Conservation (phyloP, 2,888 invertebrate genomes). For the Electrophaes corylata region DNA sequence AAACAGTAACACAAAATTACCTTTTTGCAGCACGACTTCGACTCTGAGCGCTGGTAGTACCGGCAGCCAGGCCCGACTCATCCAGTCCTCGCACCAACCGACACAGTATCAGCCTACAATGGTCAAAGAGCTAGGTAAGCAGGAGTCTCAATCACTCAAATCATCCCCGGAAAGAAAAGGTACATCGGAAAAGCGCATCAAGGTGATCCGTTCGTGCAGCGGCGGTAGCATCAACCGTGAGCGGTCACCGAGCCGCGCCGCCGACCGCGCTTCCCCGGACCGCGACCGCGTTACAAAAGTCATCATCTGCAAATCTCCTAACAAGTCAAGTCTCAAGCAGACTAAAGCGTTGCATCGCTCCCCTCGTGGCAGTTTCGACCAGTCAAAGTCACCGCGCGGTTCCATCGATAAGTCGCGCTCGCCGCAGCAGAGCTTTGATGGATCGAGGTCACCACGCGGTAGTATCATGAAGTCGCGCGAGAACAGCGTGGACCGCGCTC, state of each 20-base stretch:
- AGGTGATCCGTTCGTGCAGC: conserved; percentile 83
- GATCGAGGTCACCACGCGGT: conserved; percentile 74
- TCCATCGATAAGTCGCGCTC: conserved; percentile 84
- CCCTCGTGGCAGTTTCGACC: conserved; percentile 82
- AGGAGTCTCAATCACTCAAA: conserved; percentile 79
- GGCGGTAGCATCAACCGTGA: conserved; percentile 78
- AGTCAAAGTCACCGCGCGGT: conserved; percentile 79
- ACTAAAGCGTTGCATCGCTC: conserved; percentile 74
- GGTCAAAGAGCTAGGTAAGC: conserved; percentile 95
- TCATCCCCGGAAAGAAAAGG: conserved; percentile 76
- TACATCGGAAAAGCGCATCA: conserved; percentile 69
- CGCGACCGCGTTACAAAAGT: conserved; percentile 79
- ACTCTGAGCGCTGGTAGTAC: conserved; percentile 97
- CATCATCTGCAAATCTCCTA: conserved; percentile 80
- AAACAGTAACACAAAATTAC: no score
- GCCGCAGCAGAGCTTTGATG: conserved; percentile 84
- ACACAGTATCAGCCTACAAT: conserved; percentile 95
- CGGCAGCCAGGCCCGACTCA: conserved; percentile 95
- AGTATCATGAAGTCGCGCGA: conserved; percentile 80
- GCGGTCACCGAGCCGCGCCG: conserved; percentile 68
- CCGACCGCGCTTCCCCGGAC: conserved; percentile 65
- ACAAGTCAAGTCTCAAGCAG: conserved; percentile 77
- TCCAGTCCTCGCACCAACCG: conserved; percentile 97
- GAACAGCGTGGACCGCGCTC: conserved; percentile 71
- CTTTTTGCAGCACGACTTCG: conserved; percentile 92